Percentiles rank a stretch among this genome's conserved stretches.
phyloP scores from a whole-genome alignment of 1,140 invertebrate species.

The Chelonus insularis region DNA sequence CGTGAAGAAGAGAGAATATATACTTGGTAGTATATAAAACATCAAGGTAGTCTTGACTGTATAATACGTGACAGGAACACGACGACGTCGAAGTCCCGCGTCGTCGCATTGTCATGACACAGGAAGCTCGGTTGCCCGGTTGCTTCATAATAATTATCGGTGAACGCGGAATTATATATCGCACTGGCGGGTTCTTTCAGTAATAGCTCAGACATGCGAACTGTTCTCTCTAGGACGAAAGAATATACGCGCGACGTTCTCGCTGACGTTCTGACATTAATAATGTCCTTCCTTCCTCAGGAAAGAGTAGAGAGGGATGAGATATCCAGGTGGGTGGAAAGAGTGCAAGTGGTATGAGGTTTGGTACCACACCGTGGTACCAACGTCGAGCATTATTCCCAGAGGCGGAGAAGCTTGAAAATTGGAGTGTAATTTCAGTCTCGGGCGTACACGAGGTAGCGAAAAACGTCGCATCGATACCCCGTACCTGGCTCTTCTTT shows the following conservation, averaged over 20 bases:
- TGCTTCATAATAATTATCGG: slow-evolving; percentile 57
- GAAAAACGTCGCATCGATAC: slow-evolving; percentile 27
- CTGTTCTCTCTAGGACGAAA: slow-evolving; percentile 22
- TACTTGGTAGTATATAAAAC: background rate
- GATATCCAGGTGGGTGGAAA: slow-evolving; percentile 36
- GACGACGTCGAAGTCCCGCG: slow-evolving; percentile 13
- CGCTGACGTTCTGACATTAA: slow-evolving; percentile 27
- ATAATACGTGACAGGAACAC: slow-evolving; percentile 14
- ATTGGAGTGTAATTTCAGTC: slow-evolving; percentile 34
- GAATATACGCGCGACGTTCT: slow-evolving; percentile 23
- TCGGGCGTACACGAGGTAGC: slow-evolving; percentile 10
- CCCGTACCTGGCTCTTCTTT: slow-evolving; percentile 6
- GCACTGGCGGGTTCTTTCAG: slow-evolving; percentile 31
- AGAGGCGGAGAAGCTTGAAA: slow-evolving; percentile 31
- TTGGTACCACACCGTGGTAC: slow-evolving; percentile 32
- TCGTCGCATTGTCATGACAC: slow-evolving; percentile 34
- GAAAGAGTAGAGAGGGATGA: slow-evolving; percentile 33
- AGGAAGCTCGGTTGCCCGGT: slow-evolving; percentile 26
- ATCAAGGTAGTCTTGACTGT: slow-evolving; percentile 2
- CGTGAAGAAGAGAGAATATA: background rate
- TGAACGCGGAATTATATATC: slow-evolving; percentile 57
- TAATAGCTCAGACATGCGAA: slow-evolving; percentile 32
- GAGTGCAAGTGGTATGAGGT: slow-evolving; percentile 20
- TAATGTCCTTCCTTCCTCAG: slow-evolving; percentile 25
- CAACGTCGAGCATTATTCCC: slow-evolving; percentile 34